Evolutionary conservation across 1,140 invertebrate species (phyloP), one percentile per base, ranked within the genome.

Genomic region (Tetragonula clypearis): DNA sequence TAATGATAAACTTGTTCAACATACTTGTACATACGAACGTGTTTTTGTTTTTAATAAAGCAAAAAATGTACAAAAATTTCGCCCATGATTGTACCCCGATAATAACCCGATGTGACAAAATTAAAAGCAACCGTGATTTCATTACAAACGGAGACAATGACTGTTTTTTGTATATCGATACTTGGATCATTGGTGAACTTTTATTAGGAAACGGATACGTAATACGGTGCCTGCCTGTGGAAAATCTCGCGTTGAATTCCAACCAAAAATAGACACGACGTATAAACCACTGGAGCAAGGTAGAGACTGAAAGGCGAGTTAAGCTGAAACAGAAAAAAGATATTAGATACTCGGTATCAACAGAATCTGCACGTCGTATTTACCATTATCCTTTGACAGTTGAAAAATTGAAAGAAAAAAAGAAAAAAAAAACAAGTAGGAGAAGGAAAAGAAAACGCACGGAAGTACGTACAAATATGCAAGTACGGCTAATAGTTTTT

Each of bases 221-320:
- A 72, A 65, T 58, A 71, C 30, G 79, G n/a, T 73, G 65, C n/a
- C 74, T 77, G 69, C 41, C 26, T 49, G 41, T 49, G 71, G 58
- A 55, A 85, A 84, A 74, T 86, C 74, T 79, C 35, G 56, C 68
- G 60, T 79, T 69, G 62, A 80, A 85, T 90, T 87, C 79, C 88
- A 79, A 89, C 62, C 77, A 79, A 90, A 90, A 90, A 90, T 90
- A 90, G 86, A 87, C 15, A 56, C 73, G 15, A 21, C 68, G 49
- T 55, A 82, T 86, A 86, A 73, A 62, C 60, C 71, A 58, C 35
- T 74, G 66, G 79, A 84, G 68, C 55, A 72, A 62, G 58, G 62
- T 41, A 49, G 53, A 41, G 30, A 60, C 9, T 49, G 55, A 41
- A 30, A 62, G 41, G n/a, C 5, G 58, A 0, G 21, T 2, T 12